Evolutionary conservation across 2,797 vertebrate genomes (phyloP), one percentile per base, ranked within the genome.

Genomic region (Aulostomus chinensis): DNA sequence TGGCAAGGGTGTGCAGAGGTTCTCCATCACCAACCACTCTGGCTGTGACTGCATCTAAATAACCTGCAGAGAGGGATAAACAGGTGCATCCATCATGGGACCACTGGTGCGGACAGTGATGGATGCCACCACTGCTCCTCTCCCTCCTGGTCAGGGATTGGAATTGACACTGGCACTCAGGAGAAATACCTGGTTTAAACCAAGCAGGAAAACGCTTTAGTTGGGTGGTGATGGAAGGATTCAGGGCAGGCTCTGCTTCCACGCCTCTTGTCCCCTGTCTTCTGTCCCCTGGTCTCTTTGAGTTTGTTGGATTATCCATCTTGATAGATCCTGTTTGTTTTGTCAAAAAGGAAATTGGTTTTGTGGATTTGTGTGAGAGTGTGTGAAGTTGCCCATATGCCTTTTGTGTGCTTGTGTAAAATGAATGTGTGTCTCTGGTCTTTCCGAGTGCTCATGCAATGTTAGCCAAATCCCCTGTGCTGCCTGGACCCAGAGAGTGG

Each of bases 1-100:
- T 68, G 43, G 68, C 15, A 38, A 70, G 55, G 50, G 63, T 79
- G 64, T 73, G 78, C 68, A 60, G 73, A 73, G 68, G 77, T 84
- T 85, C 71, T 83, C 82, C 82, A 81, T 87, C 83, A 86, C 78
- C 83, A 80, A 87, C 87, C 83, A 79, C 70, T 72, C 73, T 67
- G 62, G 67, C 77, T 76, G 74, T 61, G 76, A 79, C 85, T 82
- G 86, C 86, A 85, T 90, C 89, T 88, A 87, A 91, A 91, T 89
- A 88, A 88, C 88, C 87, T 86, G 80, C 84, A 85, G 85, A 83
- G 67, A 70, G 75, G 81, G 76, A 87, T 89, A 88, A 91, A 89
- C 88, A 88, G 85, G 60, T 40, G 39, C 86, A 92, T 92, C 81
- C 83, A 89, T 91, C 87, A 89, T 56, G 40, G 73, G 68, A 73